Evolutionary conservation across 2,113 vertebrate genomes (phyloP).

Genomic region (Oceanodroma tethys): DNA sequence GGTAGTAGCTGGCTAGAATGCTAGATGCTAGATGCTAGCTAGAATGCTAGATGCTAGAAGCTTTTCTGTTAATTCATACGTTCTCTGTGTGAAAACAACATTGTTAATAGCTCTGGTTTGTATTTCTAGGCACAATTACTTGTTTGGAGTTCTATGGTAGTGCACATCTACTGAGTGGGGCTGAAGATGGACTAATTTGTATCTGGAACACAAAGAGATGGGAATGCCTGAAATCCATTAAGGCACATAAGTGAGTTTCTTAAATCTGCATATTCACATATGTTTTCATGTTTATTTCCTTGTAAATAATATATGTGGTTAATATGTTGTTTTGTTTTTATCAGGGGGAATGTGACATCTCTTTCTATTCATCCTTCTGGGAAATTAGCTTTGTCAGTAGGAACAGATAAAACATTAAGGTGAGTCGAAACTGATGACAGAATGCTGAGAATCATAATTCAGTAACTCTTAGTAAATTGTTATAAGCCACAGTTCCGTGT

Average conservation of each 20-base stretch:
- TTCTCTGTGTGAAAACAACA: background rate
- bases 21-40: too few relatives aligned
- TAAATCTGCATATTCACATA: background rate
- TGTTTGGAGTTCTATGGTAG: constrained; percentile 91
- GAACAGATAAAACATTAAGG: constrained; percentile 94
- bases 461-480: background rate
- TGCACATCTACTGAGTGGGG: constrained; percentile 90
- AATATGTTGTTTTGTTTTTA: constrained; percentile 14
- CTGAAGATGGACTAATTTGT: constrained; percentile 91
- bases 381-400: constrained; percentile 92
- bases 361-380: constrained; percentile 95
- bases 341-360: constrained; percentile 87
- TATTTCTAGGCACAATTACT: constrained; percentile 83
- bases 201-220: constrained; percentile 94
- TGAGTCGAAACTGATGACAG: constrained; percentile 37
- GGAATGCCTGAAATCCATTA: constrained; percentile 93
- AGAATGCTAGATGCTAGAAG: background rate
- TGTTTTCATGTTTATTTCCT: background rate
- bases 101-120: background rate
- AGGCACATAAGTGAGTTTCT: constrained; percentile 89
- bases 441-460: background rate
- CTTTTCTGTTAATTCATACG: background rate
- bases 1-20: background rate
- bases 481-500: background rate
- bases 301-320: background rate